Conservation (phyloP, 2,888 invertebrate genomes). For the Flexamia atlantica region DNA sequence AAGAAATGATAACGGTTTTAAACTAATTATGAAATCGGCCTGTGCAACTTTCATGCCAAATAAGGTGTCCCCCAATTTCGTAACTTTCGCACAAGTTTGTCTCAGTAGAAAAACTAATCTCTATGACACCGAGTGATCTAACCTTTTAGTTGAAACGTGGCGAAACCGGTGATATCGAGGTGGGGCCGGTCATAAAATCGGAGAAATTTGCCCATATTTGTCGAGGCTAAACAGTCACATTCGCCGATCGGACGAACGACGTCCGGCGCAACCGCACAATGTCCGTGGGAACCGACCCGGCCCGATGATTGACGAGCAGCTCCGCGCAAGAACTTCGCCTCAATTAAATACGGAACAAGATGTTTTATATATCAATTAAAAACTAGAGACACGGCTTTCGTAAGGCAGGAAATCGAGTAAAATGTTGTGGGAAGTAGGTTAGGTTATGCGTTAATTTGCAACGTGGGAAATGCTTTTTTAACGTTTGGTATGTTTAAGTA, state of each 20-base stretch:
- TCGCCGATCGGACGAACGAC: slow-evolving; percentile 26
- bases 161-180: slow-evolving; percentile 39
- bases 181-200: slow-evolving; percentile 35
- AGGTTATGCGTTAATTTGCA: not conserved
- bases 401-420: not conserved
- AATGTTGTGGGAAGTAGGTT: slow-evolving; percentile 3
- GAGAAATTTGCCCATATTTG: slow-evolving; percentile 45
- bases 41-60: no score
- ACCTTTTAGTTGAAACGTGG: slow-evolving; percentile 38
- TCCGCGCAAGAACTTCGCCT: not conserved
- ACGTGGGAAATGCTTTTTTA: not conserved
- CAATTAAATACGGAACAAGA: slow-evolving; percentile 1
- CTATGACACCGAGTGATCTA: slow-evolving; percentile 33
- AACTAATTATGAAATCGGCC: no score
- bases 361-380: slow-evolving; percentile 41
- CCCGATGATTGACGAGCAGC: slow-evolving; percentile 9
- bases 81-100: slow-evolving; percentile 37
- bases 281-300: slow-evolving; percentile 19
- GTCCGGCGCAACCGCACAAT: not conserved
- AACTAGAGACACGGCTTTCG: slow-evolving; percentile 11
- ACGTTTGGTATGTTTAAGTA: no score
- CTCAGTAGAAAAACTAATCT: slow-evolving; percentile 43
- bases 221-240: not conserved
- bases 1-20: no score
- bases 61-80: slow-evolving; percentile 31